Percentiles rank a stretch among this genome's conserved stretches.
These are phyloP conservation scores for Fregetta grallaria DNA, from an alignment of 2,113 vertebrate genomes.

Conservation along the genomic window DNA sequence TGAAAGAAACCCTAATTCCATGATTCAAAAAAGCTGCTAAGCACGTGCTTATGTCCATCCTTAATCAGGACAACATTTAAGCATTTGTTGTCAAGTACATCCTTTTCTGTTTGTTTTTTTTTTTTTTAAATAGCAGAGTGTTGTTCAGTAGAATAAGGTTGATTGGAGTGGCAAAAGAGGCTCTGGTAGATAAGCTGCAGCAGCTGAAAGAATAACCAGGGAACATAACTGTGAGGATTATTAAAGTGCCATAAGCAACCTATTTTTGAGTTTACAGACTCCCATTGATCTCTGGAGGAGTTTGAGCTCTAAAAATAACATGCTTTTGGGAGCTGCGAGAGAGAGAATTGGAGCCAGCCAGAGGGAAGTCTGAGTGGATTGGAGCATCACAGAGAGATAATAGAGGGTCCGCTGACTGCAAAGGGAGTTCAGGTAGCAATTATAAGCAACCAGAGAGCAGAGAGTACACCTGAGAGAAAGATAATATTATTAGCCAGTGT, in stretches of 20 bases:
- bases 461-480: background rate
- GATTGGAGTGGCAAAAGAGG: background rate
- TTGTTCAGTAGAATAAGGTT: background rate
- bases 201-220: constrained; percentile 38
- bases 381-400: constrained; percentile 6
- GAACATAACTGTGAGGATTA: constrained; percentile 25
- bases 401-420: background rate
- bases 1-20: background rate
- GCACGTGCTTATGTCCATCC: background rate
- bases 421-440: background rate
- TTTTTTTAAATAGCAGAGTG: background rate
- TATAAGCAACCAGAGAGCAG: background rate
- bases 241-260: constrained; percentile 32
- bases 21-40: background rate
- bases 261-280: constrained; percentile 56
- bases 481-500: background rate
- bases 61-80: background rate
- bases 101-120: background rate
- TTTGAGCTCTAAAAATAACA: constrained; percentile 20
- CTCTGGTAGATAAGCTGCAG: background rate
- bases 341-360: background rate
- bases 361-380: constrained; percentile 29
- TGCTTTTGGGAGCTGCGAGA: background rate
- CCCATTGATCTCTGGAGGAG: constrained; percentile 52
- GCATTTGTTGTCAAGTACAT: background rate